These are phyloP conservation scores for Atrina japonica DNA, from an alignment of 2,888 invertebrate species.

Conservation along the genomic window DNA sequence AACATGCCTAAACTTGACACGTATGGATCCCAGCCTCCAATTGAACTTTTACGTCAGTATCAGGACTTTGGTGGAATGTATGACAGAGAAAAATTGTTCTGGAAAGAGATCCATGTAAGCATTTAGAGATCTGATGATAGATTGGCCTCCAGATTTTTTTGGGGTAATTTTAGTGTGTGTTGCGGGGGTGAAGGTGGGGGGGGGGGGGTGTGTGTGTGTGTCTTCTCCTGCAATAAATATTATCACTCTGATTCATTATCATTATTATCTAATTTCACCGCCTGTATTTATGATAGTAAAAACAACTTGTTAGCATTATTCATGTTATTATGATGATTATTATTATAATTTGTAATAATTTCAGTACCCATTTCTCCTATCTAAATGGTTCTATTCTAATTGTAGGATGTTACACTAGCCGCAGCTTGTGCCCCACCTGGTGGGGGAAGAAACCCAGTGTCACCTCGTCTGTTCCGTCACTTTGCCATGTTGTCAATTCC, in stretches of 20 bases:
- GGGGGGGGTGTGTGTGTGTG: neutral
- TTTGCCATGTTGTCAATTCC: conserved; percentile 80
- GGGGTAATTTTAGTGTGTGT: too few species aligned
- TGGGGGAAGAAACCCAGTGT: conserved; percentile 80
- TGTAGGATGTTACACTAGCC: conserved; percentile 85
- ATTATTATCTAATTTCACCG: too few species aligned
- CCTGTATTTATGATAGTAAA: too few species aligned
- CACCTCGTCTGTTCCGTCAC: conserved; percentile 79
- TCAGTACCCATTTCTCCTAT: too few species aligned
- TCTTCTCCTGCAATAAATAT: too few species aligned
- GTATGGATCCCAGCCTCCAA: conserved; percentile 81
- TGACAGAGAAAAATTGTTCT: conserved; percentile 92
- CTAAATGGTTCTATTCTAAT: too few species aligned
- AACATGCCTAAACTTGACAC: conserved; percentile 89
- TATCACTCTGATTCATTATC: too few species aligned
- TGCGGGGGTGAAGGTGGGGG: neutral
- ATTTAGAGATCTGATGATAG: too few species aligned
- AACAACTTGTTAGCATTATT: too few species aligned
- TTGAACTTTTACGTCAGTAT: conserved; percentile 85
- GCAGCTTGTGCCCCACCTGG: conserved; percentile 81
- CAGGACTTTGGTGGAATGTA: conserved; percentile 91
- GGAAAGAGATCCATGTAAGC: conserved; percentile 88
- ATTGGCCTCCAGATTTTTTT: neutral
- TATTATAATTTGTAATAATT: too few species aligned
- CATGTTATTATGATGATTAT: too few species aligned